A percentile compares a stretch with the other conserved stretches of the same genome.
These are phyloP conservation scores for Cavia porcellus DNA, from an alignment of 2,113 vertebrate genomes.

Conservation along the genomic window DNA sequence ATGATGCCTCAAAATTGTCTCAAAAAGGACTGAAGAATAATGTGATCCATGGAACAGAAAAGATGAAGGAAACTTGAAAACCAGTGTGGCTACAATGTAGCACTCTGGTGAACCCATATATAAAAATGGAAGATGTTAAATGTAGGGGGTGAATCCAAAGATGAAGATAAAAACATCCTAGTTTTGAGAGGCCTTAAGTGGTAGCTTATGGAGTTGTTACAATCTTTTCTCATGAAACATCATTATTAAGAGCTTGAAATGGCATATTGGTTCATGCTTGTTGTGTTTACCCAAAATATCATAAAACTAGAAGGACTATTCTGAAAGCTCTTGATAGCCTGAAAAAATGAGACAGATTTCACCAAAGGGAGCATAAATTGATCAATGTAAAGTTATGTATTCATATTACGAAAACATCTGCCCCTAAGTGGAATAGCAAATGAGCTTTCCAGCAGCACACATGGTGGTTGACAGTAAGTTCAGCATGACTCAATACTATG, in stretches of 20 bases:
- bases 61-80: neutral
- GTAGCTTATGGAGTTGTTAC: neutral
- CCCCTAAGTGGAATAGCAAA: conserved; percentile 14
- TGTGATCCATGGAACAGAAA: neutral
- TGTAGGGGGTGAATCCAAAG: neutral
- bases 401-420: conserved; percentile 59
- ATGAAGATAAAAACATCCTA: neutral
- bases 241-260: neutral
- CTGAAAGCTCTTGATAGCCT: conserved; percentile 21
- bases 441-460: conserved; percentile 30
- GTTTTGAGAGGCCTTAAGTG: neutral
- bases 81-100: neutral
- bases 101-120: neutral
- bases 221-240: neutral
- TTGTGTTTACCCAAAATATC: neutral
- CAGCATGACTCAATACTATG: conserved; percentile 47
- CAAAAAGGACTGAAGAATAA: neutral
- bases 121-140: neutral
- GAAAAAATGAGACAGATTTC: conserved; percentile 27
- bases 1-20: neutral
- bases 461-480: conserved; percentile 36
- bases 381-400: conserved; percentile 27
- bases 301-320: neutral
- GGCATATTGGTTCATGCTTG: neutral
- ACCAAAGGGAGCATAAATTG: conserved; percentile 29